Evolutionary conservation across 2,888 invertebrate genomes (phyloP), one percentile per base, ranked within the genome.

Genomic region (Orthosia gracilis): DNA sequence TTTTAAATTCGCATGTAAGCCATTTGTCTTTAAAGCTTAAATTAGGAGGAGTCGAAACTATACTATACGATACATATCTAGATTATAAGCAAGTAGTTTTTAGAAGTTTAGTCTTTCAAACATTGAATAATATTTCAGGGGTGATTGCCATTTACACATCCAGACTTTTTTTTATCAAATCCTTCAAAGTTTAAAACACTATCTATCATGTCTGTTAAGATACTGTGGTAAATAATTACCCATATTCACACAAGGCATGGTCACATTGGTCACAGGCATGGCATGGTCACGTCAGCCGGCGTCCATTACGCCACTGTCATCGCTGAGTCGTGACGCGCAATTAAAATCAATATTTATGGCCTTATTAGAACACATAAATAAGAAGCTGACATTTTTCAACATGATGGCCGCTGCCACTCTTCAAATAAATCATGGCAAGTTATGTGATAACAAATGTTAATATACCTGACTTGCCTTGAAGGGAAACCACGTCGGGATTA

Each of bases 291-390:
- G 88, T 91, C 89, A 91, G 88, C 82, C 84, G 75, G 72, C 81
- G 79, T 81, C 88, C 88, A 89, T 91, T 89, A 88, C 85, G 89
- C 82, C 76, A 75, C 89, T 90, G 90, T 89, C 90, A 89, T 85
- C 85, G 86, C 70, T 71, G 69, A 73, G 69, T 87, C 78, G 85
- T 81, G 88, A 89, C 88, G 84, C 86, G 89, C 93, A 93, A 93
- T 94, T 93, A 93, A 91, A 91, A 91, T 91, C 88, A 91, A 92
- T 94, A 94, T 94, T 93, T 91, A 94, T 92, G 83, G 90, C 79
- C 89, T 88, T 89, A 91, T 89, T 90, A 90, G 86, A 89, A 88
- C 86, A 89, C 87, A 89, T 91, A 89, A 90, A 91, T 92, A 90
- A 89, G 87, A 87, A 84, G 84, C 80, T 84, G 82, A 85, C 88